Conservation (phyloP, 2,797 vertebrate genomes). For the Sternotherus odoratus region DNA sequence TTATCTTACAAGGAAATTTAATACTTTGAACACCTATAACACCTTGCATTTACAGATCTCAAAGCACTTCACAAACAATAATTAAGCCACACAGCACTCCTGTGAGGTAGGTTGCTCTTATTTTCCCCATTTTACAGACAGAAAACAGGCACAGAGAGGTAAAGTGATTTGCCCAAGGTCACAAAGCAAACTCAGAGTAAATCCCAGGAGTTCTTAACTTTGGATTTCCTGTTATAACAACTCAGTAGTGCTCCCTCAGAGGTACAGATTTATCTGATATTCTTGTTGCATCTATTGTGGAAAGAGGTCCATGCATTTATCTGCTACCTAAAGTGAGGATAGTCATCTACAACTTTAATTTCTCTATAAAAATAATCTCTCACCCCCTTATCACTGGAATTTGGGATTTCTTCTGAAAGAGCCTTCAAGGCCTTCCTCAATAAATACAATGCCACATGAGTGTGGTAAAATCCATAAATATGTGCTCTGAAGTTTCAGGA, state of each 20-base stretch:
- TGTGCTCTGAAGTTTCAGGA: background rate
- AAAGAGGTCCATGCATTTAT: background rate
- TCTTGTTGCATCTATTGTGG: background rate
- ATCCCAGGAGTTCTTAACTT: background rate
- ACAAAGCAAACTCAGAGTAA: background rate
- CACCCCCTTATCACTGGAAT: background rate
- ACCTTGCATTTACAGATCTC: background rate
- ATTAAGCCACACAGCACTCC: no score
- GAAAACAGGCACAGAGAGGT: background rate
- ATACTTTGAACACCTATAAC: background rate
- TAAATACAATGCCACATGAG: background rate
- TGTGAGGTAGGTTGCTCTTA: background rate
- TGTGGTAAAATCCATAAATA: background rate
- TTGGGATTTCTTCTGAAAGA: background rate
- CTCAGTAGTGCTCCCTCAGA: background rate
- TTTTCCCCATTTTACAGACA: accelerated
- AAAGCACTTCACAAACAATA: background rate
- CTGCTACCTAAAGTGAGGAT: background rate
- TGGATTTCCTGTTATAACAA: background rate
- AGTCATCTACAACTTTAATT: background rate
- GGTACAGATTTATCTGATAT: background rate
- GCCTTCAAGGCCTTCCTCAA: background rate
- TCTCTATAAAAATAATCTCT: background rate
- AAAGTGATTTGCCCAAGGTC: background rate
- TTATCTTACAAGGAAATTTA: background rate